These are phyloP conservation scores for Hyposoter dolosus DNA, from an alignment of 2,888 invertebrate species.

Conservation along the genomic window DNA sequence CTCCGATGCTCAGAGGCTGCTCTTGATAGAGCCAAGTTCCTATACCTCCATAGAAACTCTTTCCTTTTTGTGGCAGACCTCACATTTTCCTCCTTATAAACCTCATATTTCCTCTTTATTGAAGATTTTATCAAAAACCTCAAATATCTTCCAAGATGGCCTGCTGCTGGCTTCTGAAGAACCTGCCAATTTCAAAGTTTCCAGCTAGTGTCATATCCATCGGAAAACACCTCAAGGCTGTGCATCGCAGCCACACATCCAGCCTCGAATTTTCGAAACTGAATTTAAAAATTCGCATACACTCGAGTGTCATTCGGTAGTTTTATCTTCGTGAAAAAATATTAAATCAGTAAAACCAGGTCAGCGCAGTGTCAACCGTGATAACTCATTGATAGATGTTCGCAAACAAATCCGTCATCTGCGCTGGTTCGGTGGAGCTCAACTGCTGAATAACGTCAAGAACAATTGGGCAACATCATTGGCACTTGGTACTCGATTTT, in stretches of 20 bases:
- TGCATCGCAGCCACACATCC: background rate
- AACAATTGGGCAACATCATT: background rate
- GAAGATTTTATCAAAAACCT: background rate
- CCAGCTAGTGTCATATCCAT: background rate
- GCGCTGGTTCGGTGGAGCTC: background rate
- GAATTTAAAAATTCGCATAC: background rate
- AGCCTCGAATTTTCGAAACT: background rate
- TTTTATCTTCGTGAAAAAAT: background rate
- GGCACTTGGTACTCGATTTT: background rate
- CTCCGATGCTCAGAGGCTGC: slow-evolving; percentile 38
- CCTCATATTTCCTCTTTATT: slow-evolving; percentile 1
- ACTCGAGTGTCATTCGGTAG: background rate
- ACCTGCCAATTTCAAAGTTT: background rate
- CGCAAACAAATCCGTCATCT: background rate
- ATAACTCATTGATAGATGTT: background rate
- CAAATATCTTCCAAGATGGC: slow-evolving; percentile 11
- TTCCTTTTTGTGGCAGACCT: slow-evolving; percentile 11
- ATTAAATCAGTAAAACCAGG: background rate
- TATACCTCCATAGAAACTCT: slow-evolving; percentile 18
- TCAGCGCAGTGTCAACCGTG: background rate
- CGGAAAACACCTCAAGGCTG: background rate
- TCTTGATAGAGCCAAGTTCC: background rate
- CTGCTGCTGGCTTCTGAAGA: background rate
- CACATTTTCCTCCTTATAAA: slow-evolving; percentile 5
- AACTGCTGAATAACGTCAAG: background rate